Evolutionary conservation across 2,113 vertebrate species (phyloP), one percentile per base, ranked within the genome.

Genomic region (Prietella phreatophila): DNA sequence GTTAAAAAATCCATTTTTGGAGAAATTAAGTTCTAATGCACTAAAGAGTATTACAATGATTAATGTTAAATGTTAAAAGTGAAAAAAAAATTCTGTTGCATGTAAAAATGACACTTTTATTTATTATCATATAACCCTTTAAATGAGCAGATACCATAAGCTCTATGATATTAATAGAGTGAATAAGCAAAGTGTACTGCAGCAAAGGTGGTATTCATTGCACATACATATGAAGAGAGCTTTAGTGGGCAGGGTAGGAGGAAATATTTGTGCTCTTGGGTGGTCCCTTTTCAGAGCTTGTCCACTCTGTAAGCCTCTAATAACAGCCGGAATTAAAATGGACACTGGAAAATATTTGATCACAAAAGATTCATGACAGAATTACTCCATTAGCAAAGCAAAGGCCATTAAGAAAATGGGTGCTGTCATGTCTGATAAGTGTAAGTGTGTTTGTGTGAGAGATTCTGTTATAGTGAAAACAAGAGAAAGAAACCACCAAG

Each of bases 281-380:
- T 93, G 90, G 91, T 92, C 89, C 20, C 65, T 65, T 85, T 53
- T 67, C 80, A 83, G 55, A 86, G 47, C n/a, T 42, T 76, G 69
- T 36, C 22, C 73, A 82, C 63, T 83, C 53, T 85, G 73, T 86
- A 87, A 75, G 61, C 56, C 60, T 87, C 61, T 82, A 56, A 89
- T 81, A 86, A 80, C 76, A 85, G 36, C 82, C 53, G 36, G 42
- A 42, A 86, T 89, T 87, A 30, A 90, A 78, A 88, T 36, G 65
- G 84, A 86, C 88, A 88, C 67, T 55, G 67, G 67, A 86, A 88
- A 86, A 90, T 67, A 65, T 83, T 73, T 69, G 83, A 82, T 87
- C 85, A 65, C 65, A 55, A 78, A 81, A 81, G 63, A 55, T 78
- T n/a, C 20, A n/a, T 53, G 85, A 85, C 87, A 65, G 73, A 86